phyloP scores from a whole-genome alignment of 2,113 vertebrate species.

The Butorides virescens region DNA sequence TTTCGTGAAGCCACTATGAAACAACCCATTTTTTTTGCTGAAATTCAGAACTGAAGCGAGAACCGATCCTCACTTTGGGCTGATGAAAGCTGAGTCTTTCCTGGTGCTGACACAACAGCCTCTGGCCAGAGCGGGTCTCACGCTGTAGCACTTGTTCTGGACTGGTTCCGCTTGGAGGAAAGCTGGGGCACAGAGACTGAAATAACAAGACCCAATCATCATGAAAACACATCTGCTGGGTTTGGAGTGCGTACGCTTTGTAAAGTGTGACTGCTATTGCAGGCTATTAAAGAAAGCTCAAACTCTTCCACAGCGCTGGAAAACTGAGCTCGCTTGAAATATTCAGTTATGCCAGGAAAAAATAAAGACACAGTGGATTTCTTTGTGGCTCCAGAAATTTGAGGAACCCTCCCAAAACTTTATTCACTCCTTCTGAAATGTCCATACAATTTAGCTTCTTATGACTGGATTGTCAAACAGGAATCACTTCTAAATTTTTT shows the following conservation, averaged over 20 bases:
- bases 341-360: background rate
- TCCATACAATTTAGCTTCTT: background rate
- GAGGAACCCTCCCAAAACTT: background rate
- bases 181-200: background rate
- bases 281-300: background rate
- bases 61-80: background rate
- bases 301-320: background rate
- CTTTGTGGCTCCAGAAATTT: background rate
- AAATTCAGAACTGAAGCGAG: background rate
- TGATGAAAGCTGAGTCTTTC: conserved; percentile 11
- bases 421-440: background rate
- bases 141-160: background rate
- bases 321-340: conserved; percentile 2
- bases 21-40: background rate
- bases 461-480: background rate
- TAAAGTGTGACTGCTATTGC: background rate
- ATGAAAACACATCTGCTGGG: conserved; percentile 29
- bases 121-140: background rate
- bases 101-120: conserved; percentile 15
- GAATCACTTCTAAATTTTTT: background rate
- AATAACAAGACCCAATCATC: conserved; percentile 58
- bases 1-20: background rate
- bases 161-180: background rate
- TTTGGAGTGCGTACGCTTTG: background rate
- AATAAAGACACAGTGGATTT: background rate